phyloP scores from a whole-genome alignment of 1,140 invertebrate species.

The Aleiodes sp. region DNA sequence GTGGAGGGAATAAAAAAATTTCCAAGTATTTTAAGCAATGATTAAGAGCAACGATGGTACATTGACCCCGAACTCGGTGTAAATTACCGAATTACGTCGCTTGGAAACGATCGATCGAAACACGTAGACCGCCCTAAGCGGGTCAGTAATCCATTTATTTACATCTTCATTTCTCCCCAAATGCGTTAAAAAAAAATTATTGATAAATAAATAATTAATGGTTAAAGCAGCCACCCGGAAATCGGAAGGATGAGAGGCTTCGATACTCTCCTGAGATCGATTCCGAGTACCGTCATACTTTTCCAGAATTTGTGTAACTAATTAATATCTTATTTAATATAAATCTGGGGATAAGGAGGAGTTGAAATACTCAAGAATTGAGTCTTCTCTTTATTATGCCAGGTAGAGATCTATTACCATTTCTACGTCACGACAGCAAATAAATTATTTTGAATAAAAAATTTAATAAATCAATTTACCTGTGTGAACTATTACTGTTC shows the following conservation, averaged over 20 bases:
- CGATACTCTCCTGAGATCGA: too few relatives aligned
- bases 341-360: too few relatives aligned
- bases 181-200: not conserved
- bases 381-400: too few relatives aligned
- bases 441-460: not conserved
- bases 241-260: not conserved
- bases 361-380: too few relatives aligned
- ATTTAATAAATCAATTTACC: slow-evolving; percentile 43
- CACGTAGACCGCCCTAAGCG: slow-evolving; percentile 28
- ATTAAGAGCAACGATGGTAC: slow-evolving; percentile 33
- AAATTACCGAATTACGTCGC: slow-evolving; percentile 38
- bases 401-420: too few relatives aligned
- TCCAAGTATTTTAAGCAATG: not conserved
- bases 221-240: too few relatives aligned
- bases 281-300: too few relatives aligned
- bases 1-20: slow-evolving; percentile 2
- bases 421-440: not conserved
- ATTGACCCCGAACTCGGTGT: slow-evolving; percentile 29
- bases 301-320: too few relatives aligned
- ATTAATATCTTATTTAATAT: too few relatives aligned
- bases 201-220: not conserved
- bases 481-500: slow-evolving; percentile 62
- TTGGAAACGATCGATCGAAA: slow-evolving; percentile 39
- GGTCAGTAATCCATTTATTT: slow-evolving; percentile 33
- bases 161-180: not conserved